Base-by-base conservation (phyloP, 2,113 vertebrate species). In the Sylvia atricapilla region DNA sequence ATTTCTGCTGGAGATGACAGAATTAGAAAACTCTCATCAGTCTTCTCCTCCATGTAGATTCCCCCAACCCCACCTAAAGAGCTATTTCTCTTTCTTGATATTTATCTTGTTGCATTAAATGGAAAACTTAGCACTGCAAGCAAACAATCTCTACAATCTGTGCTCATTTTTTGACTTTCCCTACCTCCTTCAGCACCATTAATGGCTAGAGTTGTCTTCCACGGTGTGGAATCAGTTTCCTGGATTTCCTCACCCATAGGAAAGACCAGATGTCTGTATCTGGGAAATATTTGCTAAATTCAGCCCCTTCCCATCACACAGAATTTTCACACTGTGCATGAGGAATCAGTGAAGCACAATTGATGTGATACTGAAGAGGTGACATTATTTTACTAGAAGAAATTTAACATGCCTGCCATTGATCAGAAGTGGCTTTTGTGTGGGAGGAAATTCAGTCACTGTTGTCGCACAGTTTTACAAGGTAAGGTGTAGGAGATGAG, bases 21-120 rank as follows among this genome's bases (percentile, higher is more conserved):
- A 84, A 81, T 68, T 27, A 58, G 41, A 64, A 78, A 87, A 78
- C 15, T 88, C 25, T 37, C 7, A 11, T 78, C 35, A 50, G 21
- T n/a, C 43, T 74, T 62, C 43, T 84, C 10, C 4, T 74, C 19
- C 55, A 70, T 12, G 8, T 13, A 73, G 33, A 12, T 33, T 30
- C 9, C 4, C 3, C 13, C 11, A 2, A 3, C 7, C 6, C 3
- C 15, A 19, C 33, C 20, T 14, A 33, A 49, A 43, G 21, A 78
- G 33, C 21, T 39, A 13, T 16, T 76, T 63, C 11, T 78, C 22
- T 37, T 67, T 73, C 46, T 49, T 67, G 5, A 8, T 46, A 30
- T 74, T 85, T 50, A 43, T 9, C 30, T 46, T n/a, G 7, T 64
- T 69, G 22, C 49, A 58, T 64, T 49, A 52, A 37, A 69, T 39